Evolutionary conservation across 2,888 invertebrate species (phyloP).

Genomic region (Augiades crinisus): DNA sequence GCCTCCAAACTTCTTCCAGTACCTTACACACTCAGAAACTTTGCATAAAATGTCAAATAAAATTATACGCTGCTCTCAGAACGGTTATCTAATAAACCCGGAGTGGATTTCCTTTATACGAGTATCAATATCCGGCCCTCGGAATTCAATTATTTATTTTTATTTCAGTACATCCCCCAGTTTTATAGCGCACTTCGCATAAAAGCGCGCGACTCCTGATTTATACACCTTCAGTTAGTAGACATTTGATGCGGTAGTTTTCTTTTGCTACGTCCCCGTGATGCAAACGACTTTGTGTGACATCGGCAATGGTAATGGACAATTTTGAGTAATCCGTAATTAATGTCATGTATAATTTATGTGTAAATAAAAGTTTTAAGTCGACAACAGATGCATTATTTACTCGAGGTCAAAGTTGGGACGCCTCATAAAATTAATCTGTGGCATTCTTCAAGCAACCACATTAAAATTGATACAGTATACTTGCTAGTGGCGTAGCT

Average conservation of each 20-base stretch:
- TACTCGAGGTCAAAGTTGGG: too few relatives aligned
- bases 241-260: slow-evolving; percentile 30
- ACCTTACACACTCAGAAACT: background rate
- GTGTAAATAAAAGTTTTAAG: too few relatives aligned
- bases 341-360: too few relatives aligned
- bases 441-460: too few relatives aligned
- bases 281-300: too few relatives aligned
- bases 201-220: slow-evolving; percentile 39
- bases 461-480: too few relatives aligned
- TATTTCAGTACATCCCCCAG: slow-evolving; percentile 47
- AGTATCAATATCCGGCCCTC: slow-evolving; percentile 27
- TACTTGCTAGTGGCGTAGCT: too few relatives aligned
- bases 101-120: slow-evolving; percentile 16
- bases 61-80: slow-evolving; percentile 8
- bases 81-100: slow-evolving; percentile 9
- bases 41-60: slow-evolving; percentile 12
- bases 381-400: too few relatives aligned
- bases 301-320: too few relatives aligned
- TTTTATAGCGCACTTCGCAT: slow-evolving; percentile 43
- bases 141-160: slow-evolving; percentile 57
- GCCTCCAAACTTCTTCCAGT: background rate
- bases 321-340: too few relatives aligned
- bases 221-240: slow-evolving; percentile 32
- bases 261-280: too few relatives aligned
- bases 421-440: too few relatives aligned